Evolutionary conservation across 2,797 vertebrate genomes (phyloP), one percentile per base, ranked within the genome.

Genomic region (Serranus cabrilla): DNA sequence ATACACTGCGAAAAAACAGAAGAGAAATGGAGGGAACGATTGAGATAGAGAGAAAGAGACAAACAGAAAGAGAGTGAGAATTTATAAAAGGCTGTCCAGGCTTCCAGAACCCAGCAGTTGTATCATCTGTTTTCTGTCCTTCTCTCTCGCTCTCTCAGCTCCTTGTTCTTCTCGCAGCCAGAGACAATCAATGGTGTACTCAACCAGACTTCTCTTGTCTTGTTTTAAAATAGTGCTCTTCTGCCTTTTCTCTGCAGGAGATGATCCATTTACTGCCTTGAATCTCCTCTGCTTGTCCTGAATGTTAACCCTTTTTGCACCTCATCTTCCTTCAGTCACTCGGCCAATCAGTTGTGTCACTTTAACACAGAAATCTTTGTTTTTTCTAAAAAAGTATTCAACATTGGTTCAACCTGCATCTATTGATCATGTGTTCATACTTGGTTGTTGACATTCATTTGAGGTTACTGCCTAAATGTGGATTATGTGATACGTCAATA

Each of bases 121-220:
- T 87, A 82, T 93, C 90, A 92, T 93, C 88, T 91, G 86, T 87
- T 90, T 92, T 84, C 82, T 89, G 72, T 84, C 72, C 80, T 69
- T 62, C 80, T 8, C 34, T 21, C 31, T 43, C 45, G 67, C 42
- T 76, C 74, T 66, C 88, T 87, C 63, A 74, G 82, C 87, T 87
- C 79, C 89, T 90, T 80, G 86, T 86, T 92, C 87, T 86, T 87
- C 81, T 91, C 89, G 89, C 95, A 94, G 93, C 81, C 82, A 71
- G 89, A 94, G 93, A 94, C 88, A 96, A 98, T 97, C 96, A 94
- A 97, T 98, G 96, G 82, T 92, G 94, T 92, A 86, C 95, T 97
- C 95, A 94, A 95, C 93, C 94, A 94, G 83, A 96, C 96, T 96
- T 96, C 94, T 95, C 96, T 93, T 87, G 91, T 95, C 94, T 94